A percentile compares a stretch with the other conserved stretches of the same genome.
Conservation (phyloP, 1,140 invertebrate genomes). For the Magallana ariakensis region DNA sequence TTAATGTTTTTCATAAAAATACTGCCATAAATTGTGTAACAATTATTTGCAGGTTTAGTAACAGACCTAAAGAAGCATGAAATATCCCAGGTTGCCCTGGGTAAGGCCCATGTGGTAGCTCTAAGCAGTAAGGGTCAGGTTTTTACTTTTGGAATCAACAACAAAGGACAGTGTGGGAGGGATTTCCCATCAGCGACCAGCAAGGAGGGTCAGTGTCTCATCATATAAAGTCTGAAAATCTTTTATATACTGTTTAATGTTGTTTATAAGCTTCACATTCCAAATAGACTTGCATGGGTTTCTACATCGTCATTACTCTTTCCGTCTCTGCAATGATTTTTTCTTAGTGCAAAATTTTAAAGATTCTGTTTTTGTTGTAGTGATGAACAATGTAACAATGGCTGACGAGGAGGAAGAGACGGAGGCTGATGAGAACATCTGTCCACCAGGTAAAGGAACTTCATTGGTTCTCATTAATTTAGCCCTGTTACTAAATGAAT, state of each 20-base stretch:
- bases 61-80: constrained; percentile 87
- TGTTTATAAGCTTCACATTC: too few relatives aligned
- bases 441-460: constrained; percentile 81
- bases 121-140: constrained; percentile 93
- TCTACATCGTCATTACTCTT: too few relatives aligned
- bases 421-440: constrained; percentile 82
- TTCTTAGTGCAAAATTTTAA: too few relatives aligned
- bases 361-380: not conserved
- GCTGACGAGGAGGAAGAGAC: constrained; percentile 81
- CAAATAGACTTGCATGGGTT: too few relatives aligned
- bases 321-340: too few relatives aligned
- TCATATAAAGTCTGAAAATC: too few relatives aligned
- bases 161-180: constrained; percentile 97
- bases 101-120: constrained; percentile 96
- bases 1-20: too few relatives aligned
- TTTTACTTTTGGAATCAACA: constrained; percentile 98
- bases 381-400: constrained; percentile 72
- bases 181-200: constrained; percentile 85
- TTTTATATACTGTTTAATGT: too few relatives aligned
- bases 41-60: constrained; percentile 77
- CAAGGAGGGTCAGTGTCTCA: constrained; percentile 82
- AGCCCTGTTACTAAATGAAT: not conserved
- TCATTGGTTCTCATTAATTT: too few relatives aligned
- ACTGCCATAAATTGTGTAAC: too few relatives aligned
- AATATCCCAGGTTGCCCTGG: constrained; percentile 91